These are phyloP conservation scores for Poliocrania exsul DNA, from an alignment of 2,797 vertebrate genomes.

Conservation along the genomic window DNA sequence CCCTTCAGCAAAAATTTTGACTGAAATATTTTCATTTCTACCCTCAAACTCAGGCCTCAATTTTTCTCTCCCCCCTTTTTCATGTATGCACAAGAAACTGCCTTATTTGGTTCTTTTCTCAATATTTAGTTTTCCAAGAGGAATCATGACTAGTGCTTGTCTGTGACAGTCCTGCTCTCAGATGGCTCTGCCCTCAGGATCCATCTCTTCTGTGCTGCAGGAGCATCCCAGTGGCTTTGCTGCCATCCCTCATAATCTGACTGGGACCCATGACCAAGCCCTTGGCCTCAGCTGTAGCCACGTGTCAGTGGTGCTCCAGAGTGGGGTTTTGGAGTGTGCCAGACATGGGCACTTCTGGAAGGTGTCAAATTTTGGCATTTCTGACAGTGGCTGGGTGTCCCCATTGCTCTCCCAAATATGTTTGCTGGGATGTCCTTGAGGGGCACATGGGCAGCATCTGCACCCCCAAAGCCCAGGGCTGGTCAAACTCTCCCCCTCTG, in stretches of 20 bases:
- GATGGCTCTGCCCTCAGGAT: accelerated
- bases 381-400: not conserved
- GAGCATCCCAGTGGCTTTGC: not conserved
- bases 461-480: not conserved
- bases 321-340: not conserved
- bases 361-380: not conserved
- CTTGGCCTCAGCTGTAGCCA: not conserved
- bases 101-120: not conserved
- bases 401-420: not conserved
- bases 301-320: accelerated
- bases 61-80: not conserved
- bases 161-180: accelerated
- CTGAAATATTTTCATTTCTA: not conserved
- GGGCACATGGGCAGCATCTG: accelerated
- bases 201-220: not conserved
- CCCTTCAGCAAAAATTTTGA: not conserved
- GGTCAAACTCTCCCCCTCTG: not conserved
- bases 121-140: not conserved
- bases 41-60: accelerated
- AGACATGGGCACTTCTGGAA: not conserved
- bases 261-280: not conserved
- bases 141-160: not conserved
- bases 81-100: not conserved
- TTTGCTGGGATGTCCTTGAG: not conserved
- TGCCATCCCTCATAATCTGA: accelerated